Base-by-base conservation (phyloP, 2,888 invertebrate genomes). In the Drosophila glabriapex region DNA sequence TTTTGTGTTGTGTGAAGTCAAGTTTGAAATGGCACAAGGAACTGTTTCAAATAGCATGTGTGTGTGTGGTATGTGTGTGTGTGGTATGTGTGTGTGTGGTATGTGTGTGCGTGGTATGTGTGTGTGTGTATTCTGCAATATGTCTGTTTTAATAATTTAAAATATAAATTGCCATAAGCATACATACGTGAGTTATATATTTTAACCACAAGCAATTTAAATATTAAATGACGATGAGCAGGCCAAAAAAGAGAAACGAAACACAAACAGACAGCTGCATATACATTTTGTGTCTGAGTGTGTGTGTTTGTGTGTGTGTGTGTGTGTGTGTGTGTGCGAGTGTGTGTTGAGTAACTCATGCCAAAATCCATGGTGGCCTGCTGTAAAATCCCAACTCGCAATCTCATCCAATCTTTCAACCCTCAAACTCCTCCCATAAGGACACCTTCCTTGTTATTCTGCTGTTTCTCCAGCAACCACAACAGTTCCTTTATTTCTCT, bases 171-270 rank as follows among this genome's bases (percentile, higher is more conserved):
- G 87, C 90, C 76, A 73, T 72, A 80, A 89, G 84, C 78, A 77
- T 74, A 81, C 71, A 84, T 31, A 67, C 65, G 65, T 83, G 79
- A 81, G 78, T 83, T 86, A 85, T 89, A 56, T 39, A 56, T 89
- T 89, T 87, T 78, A 89, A 85, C 88, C 88, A 75, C 88, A 88
- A 85, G 85, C 88, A 89, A 88, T 88, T 89, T 88, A 89, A 89
- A 88, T 88, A 88, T 88, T 85, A 88, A 89, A 88, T 88, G 89
- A 79, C 79, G 73, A 76, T 70, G 69, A 76, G 80, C 62, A 69
- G 68, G 67, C 43, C 64, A 66, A 31, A 55, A 55, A 66, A 60
- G 60, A 63, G 55, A 55, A 68, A 35, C 46, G 28, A 55, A n/a
- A 60, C 10, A 55, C 52, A 67, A 41, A 69, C 28, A 52, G 66